Evolutionary conservation across 2,113 vertebrate genomes (phyloP), one percentile per base, ranked within the genome.

Genomic region (Pterocles burchelli): DNA sequence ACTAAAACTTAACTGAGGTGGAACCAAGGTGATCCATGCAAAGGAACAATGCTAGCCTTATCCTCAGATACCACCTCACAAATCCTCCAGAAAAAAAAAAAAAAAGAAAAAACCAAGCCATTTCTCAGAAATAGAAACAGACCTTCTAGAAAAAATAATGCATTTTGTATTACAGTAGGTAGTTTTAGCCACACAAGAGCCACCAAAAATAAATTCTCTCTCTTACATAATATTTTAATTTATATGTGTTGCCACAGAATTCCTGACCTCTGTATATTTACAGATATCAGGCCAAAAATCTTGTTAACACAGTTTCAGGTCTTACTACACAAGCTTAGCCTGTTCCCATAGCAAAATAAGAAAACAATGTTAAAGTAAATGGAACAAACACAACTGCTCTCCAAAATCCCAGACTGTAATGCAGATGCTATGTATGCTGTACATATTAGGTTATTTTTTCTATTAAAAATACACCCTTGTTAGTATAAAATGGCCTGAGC

Each of bases 191-290:
- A 83, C 24, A 24, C 29, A 36, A 81, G 82, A 78, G 29, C 73
- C 88, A 45, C 7, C 21, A 66, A 58, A 90, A 95, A 65, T 28
- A 89, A 81, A 84, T 52, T 48, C 24, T 77, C 19, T n/a, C 80
- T 51, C 33, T 88, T 93, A 86, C 1, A 4, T 77, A 93, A 68
- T 55, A 89, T 74, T 93, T 93, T 75, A 92, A 90, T 94, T 92
- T 65, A 93, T 54, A 81, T 26, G 58, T 46, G 51, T 43, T 92
- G 83, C 70, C 0, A 1, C 79, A 93, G 73, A 87, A 92, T 78
- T 93, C 45, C 65, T 92, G 85, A 90, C 76, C 52, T 89, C 71
- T 85, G 33, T 61, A 26, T 81, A 86, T 70, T 93, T 95, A 90
- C 3, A 92, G 45, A 80, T n/a, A 81, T 43, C 70, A 84, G 83